phyloP scores from a whole-genome alignment of 2,113 vertebrate genomes.

The Mustelus asterias region DNA sequence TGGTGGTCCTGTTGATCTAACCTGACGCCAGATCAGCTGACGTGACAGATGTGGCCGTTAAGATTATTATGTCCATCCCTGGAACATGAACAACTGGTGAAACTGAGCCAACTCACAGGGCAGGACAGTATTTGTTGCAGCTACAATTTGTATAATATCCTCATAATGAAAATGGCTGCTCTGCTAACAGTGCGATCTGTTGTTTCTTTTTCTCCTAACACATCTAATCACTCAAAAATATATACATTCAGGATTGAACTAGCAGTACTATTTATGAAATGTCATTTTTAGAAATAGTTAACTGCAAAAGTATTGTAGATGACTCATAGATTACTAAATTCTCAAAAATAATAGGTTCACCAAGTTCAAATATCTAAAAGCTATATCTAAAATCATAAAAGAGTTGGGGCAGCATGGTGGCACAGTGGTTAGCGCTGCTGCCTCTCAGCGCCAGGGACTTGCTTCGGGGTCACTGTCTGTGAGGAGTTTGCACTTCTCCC shows the following conservation, averaged over 20 bases:
- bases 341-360: not conserved
- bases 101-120: not conserved
- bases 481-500: too few relatives aligned
- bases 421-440: too few relatives aligned
- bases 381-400: too few relatives aligned
- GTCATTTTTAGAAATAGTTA: not conserved
- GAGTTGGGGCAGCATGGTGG: too few relatives aligned
- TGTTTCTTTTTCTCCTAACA: not conserved
- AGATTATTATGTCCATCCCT: not conserved
- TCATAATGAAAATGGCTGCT: not conserved
- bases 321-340: not conserved
- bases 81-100: not conserved
- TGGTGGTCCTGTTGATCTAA: not conserved
- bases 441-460: too few relatives aligned
- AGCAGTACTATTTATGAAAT: not conserved
- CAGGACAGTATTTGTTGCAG: too few relatives aligned
- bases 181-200: not conserved
- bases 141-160: not conserved
- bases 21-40: not conserved
- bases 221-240: not conserved
- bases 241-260: not conserved
- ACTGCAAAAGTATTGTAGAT: not conserved
- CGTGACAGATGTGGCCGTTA: not conserved
- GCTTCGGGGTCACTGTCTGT: too few relatives aligned
- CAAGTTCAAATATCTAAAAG: not conserved